Percentiles rank a stretch among this genome's conserved stretches.
Evolutionary conservation across 2,113 vertebrate species (phyloP).

Genomic region (Nannobrachium achirus): DNA sequence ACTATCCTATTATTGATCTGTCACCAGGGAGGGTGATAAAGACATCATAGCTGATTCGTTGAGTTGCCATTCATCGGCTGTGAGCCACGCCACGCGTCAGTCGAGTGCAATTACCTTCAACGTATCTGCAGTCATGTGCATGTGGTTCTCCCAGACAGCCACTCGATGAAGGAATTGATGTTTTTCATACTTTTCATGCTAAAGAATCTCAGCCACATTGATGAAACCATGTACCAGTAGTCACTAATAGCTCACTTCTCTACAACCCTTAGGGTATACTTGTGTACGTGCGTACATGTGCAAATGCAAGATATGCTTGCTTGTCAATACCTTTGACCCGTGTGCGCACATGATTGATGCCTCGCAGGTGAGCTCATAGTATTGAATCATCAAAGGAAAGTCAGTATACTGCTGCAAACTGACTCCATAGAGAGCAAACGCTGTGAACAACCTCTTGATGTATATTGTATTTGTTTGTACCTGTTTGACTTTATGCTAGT

Average conservation of each 20-base stretch:
- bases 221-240: too few relatives aligned
- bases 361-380: neutral
- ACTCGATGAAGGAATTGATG: conserved; percentile 40
- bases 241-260: too few relatives aligned
- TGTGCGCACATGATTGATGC: neutral
- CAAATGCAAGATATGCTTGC: neutral
- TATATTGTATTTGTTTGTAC: conserved; percentile 6
- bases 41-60: conserved; percentile 17
- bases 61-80: neutral
- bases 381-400: neutral
- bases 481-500: conserved; percentile 29
- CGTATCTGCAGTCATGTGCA: conserved; percentile 16
- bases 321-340: too few relatives aligned
- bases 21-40: conserved; percentile 5
- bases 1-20: conserved; percentile 38
- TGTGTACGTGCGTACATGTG: neutral
- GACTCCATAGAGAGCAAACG: neutral
- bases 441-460: conserved; percentile 4
- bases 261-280: too few relatives aligned
- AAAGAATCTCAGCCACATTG: too few relatives aligned
- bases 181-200: conserved; percentile 10
- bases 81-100: neutral
- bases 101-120: conserved; percentile 40
- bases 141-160: conserved; percentile 1
- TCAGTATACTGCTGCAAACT: too few relatives aligned